phyloP scores from a whole-genome alignment of 2,113 vertebrate genomes.

The Turdus rufiventris region DNA sequence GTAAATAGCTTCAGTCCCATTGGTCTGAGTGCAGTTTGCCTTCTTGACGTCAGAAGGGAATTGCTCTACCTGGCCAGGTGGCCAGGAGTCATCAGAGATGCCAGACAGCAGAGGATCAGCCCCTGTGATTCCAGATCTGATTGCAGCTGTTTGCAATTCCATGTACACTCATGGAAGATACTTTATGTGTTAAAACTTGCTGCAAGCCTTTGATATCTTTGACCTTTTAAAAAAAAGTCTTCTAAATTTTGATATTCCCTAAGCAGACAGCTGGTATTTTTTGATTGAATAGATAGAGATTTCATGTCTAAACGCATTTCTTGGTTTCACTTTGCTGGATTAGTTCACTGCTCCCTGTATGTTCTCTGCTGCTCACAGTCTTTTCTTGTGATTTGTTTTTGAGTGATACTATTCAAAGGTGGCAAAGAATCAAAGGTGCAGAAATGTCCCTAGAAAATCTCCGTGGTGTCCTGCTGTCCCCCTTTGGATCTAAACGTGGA shows the following conservation, averaged over 20 bases:
- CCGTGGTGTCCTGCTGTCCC: background rate
- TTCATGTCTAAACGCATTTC: constrained; percentile 58
- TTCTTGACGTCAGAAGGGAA: background rate
- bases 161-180: background rate
- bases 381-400: background rate
- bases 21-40: background rate
- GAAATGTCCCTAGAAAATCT: background rate
- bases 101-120: background rate
- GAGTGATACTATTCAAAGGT: background rate
- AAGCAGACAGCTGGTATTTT: constrained; percentile 66
- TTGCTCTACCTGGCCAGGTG: background rate
- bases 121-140: background rate
- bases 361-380: background rate
- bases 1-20: background rate
- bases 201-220: constrained; percentile 71
- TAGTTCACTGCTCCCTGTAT: background rate
- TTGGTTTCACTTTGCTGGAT: constrained; percentile 11
- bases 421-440: background rate
- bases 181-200: constrained; percentile 64
- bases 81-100: background rate
- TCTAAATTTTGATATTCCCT: constrained; percentile 69
- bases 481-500: background rate
- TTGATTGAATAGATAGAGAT: constrained; percentile 74
- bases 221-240: constrained; percentile 46
- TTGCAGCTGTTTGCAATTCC: background rate